Percentiles rank a stretch among this genome's conserved stretches.
These are phyloP conservation scores for Anoura caudifer DNA, from an alignment of 2,113 vertebrate genomes.

Conservation along the genomic window DNA sequence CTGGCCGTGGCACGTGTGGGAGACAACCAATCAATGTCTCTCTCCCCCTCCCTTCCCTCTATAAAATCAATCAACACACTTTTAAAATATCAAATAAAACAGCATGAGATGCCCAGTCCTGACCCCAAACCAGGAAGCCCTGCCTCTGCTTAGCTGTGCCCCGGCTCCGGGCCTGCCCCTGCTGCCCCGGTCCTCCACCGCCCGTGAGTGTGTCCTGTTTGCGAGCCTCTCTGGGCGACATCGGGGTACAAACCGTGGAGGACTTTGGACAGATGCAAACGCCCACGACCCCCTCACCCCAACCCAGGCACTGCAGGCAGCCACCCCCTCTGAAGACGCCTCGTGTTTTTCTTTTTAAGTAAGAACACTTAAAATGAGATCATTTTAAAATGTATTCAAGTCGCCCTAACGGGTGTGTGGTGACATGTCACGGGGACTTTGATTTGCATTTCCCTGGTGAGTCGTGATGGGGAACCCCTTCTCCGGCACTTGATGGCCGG, in stretches of 20 bases:
- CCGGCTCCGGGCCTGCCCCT: accelerated
- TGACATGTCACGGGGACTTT: accelerated
- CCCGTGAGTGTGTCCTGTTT: too few relatives aligned
- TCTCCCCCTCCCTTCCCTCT: too few relatives aligned
- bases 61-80: too few relatives aligned
- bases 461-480: too few relatives aligned
- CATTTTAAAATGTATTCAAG: background rate
- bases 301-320: background rate
- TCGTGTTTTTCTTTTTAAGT: background rate
- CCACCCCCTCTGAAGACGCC: background rate
- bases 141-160: background rate
- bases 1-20: too few relatives aligned
- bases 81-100: too few relatives aligned
- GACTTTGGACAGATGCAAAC: background rate
- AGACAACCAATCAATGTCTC: too few relatives aligned
- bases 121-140: accelerated
- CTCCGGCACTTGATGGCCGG: accelerated
- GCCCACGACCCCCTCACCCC: background rate
- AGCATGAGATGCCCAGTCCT: too few relatives aligned
- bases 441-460: background rate
- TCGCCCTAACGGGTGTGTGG: background rate
- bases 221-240: too few relatives aligned
- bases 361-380: background rate
- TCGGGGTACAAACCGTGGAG: background rate
- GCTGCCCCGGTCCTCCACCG: accelerated